Base-by-base conservation (phyloP, 2,113 vertebrate species). In the Bothrops jararaca region DNA sequence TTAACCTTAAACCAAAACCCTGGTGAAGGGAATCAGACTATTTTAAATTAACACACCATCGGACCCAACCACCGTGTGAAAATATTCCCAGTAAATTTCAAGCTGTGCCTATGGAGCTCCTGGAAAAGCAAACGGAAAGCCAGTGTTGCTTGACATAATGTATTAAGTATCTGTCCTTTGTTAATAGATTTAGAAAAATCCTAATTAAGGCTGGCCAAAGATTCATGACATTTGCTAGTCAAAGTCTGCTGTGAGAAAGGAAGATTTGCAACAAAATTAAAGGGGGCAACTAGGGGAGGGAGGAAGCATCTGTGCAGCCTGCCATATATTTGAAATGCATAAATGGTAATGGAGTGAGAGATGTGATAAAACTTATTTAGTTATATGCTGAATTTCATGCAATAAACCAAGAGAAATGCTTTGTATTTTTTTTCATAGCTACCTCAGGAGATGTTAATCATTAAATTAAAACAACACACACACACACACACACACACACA, bases 1-100 rank as follows among this genome's bases (percentile, higher is more conserved):
- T 96, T 96, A 96, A 96, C 97, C 97, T 96, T 97, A 97, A 94
- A 95, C 96, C 96, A 93, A 96, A 96, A 93, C 95, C 95, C 48
- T 95, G 94, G 95, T 58, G 93, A 96, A 96, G 94, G 94, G 94
- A 96, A 96, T 95, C 95, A 94, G 74, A 96, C 95, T 95, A 91
- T 97, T 96, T 92, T 95, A 96, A 95, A 96, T 95, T 93, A 95
- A 94, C 94, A 90, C 50, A 95, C 92, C 92, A 94, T 87, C 94
- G 93, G 95, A 95, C 20, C 88, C n/a, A 7, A 94, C 86, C 60
- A 94, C 95, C 93, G 39, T 89, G 88, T 95, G 93, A 96, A 95
- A 96, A 86, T 86, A 92, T 86, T 94, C 87, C 95, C 89, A 94
- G 94, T 90, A 88, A 94, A 94, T 92, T 96, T 97, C 96, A 93